Evolutionary conservation across 2,797 vertebrate genomes (phyloP).

Genomic region (Sebastes minor): DNA sequence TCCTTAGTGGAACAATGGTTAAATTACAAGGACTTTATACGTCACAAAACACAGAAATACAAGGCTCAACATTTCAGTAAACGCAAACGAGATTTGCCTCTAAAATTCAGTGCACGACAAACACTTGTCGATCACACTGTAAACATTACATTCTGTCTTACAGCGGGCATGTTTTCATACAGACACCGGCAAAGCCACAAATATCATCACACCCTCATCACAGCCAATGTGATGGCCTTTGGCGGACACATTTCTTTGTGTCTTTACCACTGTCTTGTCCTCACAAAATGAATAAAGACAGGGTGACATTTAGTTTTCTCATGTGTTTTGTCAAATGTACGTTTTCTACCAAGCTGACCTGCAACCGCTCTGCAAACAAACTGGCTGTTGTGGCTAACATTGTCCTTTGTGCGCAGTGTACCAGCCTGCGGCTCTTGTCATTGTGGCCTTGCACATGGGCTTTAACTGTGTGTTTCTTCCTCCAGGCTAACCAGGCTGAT

Average conservation of each 20-base stretch:
- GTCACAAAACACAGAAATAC: not conserved
- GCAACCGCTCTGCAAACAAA: constrained; percentile 68
- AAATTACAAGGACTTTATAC: not conserved
- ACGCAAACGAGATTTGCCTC: not conserved
- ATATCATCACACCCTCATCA: constrained; percentile 47
- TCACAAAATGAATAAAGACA: constrained; percentile 75
- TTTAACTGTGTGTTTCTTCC: constrained; percentile 74
- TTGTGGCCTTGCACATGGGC: constrained; percentile 79
- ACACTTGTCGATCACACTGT: constrained; percentile 49
- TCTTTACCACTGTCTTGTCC: constrained; percentile 38
- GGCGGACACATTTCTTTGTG: constrained; percentile 60
- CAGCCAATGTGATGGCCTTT: constrained; percentile 48
- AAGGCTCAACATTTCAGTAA: constrained; percentile 21
- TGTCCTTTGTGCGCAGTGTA: constrained; percentile 76
- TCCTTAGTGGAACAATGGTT: not conserved
- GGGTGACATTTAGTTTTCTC: constrained; percentile 78
- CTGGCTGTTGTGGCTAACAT: constrained; percentile 67
- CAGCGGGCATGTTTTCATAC: constrained; percentile 46
- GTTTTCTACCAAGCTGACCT: constrained; percentile 69
- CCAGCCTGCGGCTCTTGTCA: constrained; percentile 79
- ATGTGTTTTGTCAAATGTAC: constrained; percentile 70
- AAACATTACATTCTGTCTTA: constrained; percentile 40
- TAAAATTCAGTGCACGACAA: constrained; percentile 1
- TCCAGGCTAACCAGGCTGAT: constrained; percentile 68
- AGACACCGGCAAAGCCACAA: constrained; percentile 45